These are phyloP conservation scores for Peromyscus maniculatus DNA, from an alignment of 2,113 vertebrate species.

Conservation along the genomic window DNA sequence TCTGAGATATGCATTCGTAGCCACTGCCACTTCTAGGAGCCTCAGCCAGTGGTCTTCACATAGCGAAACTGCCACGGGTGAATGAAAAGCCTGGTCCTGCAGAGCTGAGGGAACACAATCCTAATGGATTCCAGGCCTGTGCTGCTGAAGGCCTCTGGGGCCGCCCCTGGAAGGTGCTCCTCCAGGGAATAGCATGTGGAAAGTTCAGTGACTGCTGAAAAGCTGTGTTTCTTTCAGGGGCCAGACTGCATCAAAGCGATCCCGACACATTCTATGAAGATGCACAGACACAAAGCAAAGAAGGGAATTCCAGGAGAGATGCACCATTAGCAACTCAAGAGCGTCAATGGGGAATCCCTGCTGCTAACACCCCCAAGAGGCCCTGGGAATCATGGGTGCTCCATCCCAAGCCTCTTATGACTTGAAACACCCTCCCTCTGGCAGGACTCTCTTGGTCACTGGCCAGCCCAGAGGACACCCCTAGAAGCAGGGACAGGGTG, in stretches of 20 bases:
- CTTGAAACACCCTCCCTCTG: not conserved
- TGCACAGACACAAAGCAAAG: not conserved
- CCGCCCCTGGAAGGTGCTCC: rapidly evolving
- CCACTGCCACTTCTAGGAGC: too few species aligned
- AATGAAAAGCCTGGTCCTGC: not conserved
- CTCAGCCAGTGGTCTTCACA: not conserved
- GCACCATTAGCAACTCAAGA: not conserved
- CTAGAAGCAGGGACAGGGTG: not conserved
- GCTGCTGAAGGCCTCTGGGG: not conserved
- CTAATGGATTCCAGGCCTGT: not conserved
- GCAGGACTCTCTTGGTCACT: not conserved
- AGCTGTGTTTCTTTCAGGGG: not conserved
- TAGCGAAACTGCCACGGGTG: not conserved
- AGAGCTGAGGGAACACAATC: too few species aligned
- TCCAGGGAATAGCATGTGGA: too few species aligned
- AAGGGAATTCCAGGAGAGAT: not conserved
- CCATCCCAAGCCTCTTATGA: not conserved
- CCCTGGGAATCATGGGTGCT: not conserved
- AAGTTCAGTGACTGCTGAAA: not conserved
- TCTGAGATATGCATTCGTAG: not conserved
- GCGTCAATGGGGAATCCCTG: not conserved
- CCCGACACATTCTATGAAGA: not conserved
- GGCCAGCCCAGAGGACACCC: not conserved
- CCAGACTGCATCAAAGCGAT: not conserved
- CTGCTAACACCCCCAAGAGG: not conserved